These are phyloP conservation scores for Nanger granti DNA, from an alignment of 2,113 vertebrate genomes.

Conservation along the genomic window DNA sequence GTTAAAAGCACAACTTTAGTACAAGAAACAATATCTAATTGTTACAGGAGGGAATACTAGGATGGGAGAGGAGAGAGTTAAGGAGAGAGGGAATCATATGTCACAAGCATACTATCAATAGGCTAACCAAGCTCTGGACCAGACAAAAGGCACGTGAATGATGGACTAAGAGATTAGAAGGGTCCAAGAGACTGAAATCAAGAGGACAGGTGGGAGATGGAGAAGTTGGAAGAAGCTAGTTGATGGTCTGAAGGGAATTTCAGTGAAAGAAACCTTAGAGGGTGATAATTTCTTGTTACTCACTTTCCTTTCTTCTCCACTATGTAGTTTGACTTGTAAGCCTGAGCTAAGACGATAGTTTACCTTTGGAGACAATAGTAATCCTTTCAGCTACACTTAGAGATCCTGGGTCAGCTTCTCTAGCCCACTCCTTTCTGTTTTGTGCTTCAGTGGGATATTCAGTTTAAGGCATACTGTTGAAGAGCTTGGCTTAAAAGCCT, in stretches of 20 bases:
- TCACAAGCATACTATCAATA: background rate
- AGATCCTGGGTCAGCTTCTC: background rate
- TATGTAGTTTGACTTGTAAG: background rate
- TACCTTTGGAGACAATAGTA: background rate
- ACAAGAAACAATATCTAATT: background rate
- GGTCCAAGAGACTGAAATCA: background rate
- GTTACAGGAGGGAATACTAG: background rate
- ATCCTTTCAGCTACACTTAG: background rate
- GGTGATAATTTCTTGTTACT: background rate
- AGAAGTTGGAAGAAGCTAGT: background rate
- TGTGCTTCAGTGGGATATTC: background rate
- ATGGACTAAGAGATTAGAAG: background rate
- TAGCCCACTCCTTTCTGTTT: background rate
- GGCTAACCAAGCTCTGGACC: background rate
- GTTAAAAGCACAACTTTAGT: background rate
- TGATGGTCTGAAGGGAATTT: background rate
- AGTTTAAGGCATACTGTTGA: background rate
- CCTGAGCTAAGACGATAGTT: background rate
- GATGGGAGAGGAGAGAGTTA: too few species aligned
- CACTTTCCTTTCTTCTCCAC: background rate
- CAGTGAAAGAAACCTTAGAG: background rate
- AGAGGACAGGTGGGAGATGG: background rate
- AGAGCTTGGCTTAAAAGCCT: conserved; percentile 43
- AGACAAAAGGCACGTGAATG: background rate
- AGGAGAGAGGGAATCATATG: background rate